Evolutionary conservation across 2,797 vertebrate species (phyloP).

Genomic region (Morus bassanus): DNA sequence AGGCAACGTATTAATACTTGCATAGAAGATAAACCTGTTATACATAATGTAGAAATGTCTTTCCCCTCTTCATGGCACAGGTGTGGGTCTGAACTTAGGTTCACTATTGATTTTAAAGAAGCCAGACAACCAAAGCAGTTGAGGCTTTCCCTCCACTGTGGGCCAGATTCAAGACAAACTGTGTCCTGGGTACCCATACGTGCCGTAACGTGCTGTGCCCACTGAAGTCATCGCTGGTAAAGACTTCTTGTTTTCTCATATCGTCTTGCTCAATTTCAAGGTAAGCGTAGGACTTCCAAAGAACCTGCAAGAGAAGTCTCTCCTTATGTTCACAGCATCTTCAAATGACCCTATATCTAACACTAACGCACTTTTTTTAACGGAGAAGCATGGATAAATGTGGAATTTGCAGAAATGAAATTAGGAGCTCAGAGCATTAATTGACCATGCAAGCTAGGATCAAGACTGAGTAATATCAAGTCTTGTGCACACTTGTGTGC

Average conservation of each 20-base stretch:
- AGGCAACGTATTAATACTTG: background rate
- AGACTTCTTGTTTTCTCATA: slow-evolving; percentile 85
- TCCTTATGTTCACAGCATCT: background rate
- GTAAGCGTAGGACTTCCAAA: background rate
- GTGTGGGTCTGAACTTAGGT: background rate
- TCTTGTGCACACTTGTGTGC: background rate
- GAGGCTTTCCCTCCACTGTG: background rate
- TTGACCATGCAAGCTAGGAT: background rate
- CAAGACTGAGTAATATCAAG: background rate
- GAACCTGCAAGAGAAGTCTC: slow-evolving; percentile 5
- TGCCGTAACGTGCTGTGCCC: slow-evolving; percentile 89
- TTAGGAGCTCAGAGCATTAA: background rate
- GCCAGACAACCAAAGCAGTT: background rate
- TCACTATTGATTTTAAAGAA: background rate
- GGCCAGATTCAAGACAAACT: background rate
- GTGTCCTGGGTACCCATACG: background rate
- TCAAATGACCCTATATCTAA: background rate
- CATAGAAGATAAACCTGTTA: background rate
- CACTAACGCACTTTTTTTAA: background rate
- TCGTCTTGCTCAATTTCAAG: slow-evolving; percentile 82
- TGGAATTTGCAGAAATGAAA: background rate
- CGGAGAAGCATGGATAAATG: background rate
- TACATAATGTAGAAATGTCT: background rate
- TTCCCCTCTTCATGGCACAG: background rate
- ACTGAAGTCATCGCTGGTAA: slow-evolving; percentile 84